These are phyloP conservation scores for Bugulina stolonifera DNA, from an alignment of 2,888 invertebrate species.

Conservation along the genomic window DNA sequence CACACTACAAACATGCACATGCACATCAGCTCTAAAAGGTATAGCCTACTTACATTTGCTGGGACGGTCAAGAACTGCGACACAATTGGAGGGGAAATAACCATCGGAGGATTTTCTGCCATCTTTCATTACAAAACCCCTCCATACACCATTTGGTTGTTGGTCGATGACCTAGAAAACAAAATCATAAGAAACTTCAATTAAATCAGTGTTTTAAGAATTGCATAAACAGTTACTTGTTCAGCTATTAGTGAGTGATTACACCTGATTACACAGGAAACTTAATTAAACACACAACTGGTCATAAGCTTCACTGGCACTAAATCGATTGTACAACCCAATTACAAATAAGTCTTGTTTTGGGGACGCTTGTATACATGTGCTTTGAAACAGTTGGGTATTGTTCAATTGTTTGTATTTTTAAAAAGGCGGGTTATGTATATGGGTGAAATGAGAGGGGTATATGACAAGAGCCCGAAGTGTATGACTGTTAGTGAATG, in stretches of 20 bases:
- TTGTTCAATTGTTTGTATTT: neutral
- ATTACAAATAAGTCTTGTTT: neutral
- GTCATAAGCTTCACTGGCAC: neutral
- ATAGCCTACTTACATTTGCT: constrained; percentile 7
- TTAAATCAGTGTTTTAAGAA: neutral
- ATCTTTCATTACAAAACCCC: constrained; percentile 49
- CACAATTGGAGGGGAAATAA: constrained; percentile 47
- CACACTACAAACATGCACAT: neutral
- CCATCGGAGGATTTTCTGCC: constrained; percentile 52
- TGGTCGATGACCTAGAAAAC: constrained; percentile 50
- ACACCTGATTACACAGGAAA: neutral
- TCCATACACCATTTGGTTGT: constrained; percentile 49
- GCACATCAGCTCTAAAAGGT: neutral
- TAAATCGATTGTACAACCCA: neutral
- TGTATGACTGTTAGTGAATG: too few relatives aligned
- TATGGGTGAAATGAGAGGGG: too few relatives aligned
- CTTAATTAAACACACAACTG: neutral
- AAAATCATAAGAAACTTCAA: neutral
- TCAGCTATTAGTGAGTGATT: neutral
- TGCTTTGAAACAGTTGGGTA: neutral
- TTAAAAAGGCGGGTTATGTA: neutral
- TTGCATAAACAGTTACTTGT: neutral
- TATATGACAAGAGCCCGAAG: too few relatives aligned
- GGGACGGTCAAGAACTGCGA: constrained; percentile 23
- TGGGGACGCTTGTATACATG: neutral